Conservation (phyloP, 1,140 invertebrate genomes). For the Drosophila lacertosa region DNA sequence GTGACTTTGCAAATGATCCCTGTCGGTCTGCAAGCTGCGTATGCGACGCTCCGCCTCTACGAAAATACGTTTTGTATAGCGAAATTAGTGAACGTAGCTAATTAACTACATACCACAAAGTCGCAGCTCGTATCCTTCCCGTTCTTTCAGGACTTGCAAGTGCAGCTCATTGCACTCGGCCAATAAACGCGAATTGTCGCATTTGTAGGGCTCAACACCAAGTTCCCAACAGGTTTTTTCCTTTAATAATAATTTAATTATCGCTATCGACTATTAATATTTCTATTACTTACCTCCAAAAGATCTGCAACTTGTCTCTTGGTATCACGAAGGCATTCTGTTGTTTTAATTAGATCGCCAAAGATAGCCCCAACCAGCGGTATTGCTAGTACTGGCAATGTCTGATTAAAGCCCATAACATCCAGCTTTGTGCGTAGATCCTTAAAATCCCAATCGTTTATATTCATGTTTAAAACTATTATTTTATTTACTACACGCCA, state of each 20-base stretch:
- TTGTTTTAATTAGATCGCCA: conserved; percentile 89
- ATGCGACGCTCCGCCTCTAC: conserved; percentile 62
- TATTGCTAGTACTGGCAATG: conserved; percentile 83
- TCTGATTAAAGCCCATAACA: conserved; percentile 77
- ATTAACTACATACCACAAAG: conserved; percentile 61
- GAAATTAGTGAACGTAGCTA: background rate
- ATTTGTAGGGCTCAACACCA: conserved; percentile 87
- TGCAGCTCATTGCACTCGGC: conserved; percentile 89
- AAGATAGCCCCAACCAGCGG: conserved; percentile 89
- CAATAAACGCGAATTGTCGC: conserved; percentile 87
- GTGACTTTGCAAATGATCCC: conserved; percentile 71
- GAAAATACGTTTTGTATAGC: background rate
- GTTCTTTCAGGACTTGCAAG: conserved; percentile 87
- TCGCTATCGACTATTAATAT: background rate
- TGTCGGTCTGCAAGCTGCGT: conserved; percentile 71
- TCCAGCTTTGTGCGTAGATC: conserved; percentile 79
- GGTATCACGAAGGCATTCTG: conserved; percentile 88
- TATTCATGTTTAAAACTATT: conserved; percentile 45
- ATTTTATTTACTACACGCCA: conserved; percentile 16
- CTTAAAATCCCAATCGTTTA: conserved; percentile 73
- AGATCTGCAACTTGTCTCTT: conserved; percentile 69
- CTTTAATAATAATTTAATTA: conserved; percentile 64
- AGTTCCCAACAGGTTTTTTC: conserved; percentile 85
- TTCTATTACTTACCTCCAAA: conserved; percentile 66
- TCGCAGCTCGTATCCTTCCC: conserved; percentile 84